Conservation (phyloP, 92 coral and sea anemone species). For the Metridium senile region DNA sequence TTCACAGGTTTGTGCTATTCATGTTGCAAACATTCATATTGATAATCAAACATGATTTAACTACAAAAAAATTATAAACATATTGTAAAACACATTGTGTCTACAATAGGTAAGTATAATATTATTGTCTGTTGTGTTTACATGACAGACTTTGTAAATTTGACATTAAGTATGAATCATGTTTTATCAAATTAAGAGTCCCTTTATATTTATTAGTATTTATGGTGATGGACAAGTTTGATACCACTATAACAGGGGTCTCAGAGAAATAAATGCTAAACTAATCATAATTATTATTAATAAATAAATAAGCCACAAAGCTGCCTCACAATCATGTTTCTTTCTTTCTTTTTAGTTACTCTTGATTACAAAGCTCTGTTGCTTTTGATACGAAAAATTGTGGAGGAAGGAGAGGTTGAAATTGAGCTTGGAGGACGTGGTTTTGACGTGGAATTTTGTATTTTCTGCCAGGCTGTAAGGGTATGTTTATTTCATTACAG, state of each 20-base stretch:
- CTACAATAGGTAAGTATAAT: too few relatives aligned
- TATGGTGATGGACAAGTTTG: too few relatives aligned
- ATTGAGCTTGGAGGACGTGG: slow-evolving; percentile 28
- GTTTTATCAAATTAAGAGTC: too few relatives aligned
- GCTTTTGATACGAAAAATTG: slow-evolving; percentile 9
- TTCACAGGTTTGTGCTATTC: slow-evolving; percentile 24
- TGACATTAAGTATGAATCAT: too few relatives aligned
- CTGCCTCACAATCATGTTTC: neutral
- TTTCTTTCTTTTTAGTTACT: slow-evolving; percentile 1
- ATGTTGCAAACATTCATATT: neutral
- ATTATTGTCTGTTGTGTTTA: too few relatives aligned
- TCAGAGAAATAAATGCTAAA: too few relatives aligned
- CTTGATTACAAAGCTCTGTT: slow-evolving; percentile 35
- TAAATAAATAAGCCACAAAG: neutral
- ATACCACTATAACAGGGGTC: too few relatives aligned
- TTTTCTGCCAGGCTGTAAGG: slow-evolving; percentile 34
- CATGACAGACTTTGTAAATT: too few relatives aligned
- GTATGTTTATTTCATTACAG: slow-evolving; percentile 8
- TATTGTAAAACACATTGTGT: neutral
- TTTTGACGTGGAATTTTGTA: slow-evolving; percentile 24
- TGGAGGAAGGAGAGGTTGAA: slow-evolving; percentile 2
- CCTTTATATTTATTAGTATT: too few relatives aligned
- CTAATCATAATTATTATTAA: too few relatives aligned
- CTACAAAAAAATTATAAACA: neutral
- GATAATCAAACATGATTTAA: too few relatives aligned